phyloP scores from a whole-genome alignment of 2,113 vertebrate genomes.

The Gymnocephalus cernua region DNA sequence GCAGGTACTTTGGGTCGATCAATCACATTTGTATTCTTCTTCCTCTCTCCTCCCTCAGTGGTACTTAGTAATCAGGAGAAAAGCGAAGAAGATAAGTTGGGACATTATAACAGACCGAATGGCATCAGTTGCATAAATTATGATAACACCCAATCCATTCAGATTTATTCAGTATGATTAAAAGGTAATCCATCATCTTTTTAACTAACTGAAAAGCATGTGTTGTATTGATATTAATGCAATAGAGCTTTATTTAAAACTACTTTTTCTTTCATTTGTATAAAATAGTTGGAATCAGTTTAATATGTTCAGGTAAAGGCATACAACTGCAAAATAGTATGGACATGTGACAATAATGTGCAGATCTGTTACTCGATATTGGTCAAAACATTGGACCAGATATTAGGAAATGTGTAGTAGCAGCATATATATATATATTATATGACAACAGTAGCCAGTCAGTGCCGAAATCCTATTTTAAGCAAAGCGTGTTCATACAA shows the following conservation, averaged over 20 bases:
- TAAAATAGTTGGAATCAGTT: neutral
- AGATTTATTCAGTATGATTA: conserved; percentile 3
- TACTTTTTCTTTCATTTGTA: neutral
- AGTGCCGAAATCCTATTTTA: neutral
- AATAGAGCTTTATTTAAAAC: neutral
- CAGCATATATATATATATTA: no score
- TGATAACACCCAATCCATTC: neutral
- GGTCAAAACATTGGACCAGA: neutral
- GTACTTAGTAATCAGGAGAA: neutral
- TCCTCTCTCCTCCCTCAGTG: neutral
- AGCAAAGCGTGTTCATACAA: neutral
- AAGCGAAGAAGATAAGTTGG: neutral
- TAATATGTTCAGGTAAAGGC: neutral
- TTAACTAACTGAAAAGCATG: neutral
- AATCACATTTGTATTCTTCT: no score
- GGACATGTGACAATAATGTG: neutral
- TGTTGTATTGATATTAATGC: neutral
- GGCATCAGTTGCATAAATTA: neutral
- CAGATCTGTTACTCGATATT: neutral
- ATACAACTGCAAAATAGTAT: neutral
- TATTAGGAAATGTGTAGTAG: neutral
- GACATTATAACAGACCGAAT: neutral
- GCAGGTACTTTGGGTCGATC: conserved; percentile 87
- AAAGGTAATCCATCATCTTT: conserved; percentile 4
- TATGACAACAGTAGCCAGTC: neutral